phyloP scores from a whole-genome alignment of 2,113 vertebrate species.

The Siphamia tubifer region DNA sequence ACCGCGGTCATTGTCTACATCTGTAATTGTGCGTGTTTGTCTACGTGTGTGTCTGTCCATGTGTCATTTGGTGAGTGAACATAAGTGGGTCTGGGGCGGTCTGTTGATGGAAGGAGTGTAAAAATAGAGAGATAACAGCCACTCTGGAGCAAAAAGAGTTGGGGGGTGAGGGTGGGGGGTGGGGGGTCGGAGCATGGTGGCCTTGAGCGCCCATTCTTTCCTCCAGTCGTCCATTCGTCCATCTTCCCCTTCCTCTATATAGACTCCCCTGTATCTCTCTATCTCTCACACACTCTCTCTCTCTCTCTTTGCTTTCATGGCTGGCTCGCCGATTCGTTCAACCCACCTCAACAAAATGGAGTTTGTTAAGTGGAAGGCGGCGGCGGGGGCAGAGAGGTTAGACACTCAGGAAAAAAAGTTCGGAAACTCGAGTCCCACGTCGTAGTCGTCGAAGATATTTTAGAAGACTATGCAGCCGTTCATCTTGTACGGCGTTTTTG shows the following conservation, averaged over 20 bases:
- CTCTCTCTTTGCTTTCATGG: background rate
- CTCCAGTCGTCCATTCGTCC: constrained; percentile 51
- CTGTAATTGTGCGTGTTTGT: constrained; percentile 53
- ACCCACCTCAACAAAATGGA: constrained; percentile 63
- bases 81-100: constrained; percentile 77
- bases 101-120: constrained; percentile 77
- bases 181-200: constrained; percentile 49
- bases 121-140: constrained; percentile 80
- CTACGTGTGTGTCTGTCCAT: constrained; percentile 27
- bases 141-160: constrained; percentile 64
- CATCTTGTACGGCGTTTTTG: too few species aligned
- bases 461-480: too few species aligned
- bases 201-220: constrained; percentile 69
- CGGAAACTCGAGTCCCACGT: background rate
- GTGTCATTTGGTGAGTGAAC: constrained; percentile 79
- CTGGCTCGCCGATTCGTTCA: constrained; percentile 38
- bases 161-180: constrained; percentile 21
- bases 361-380: constrained; percentile 53
- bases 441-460: too few species aligned
- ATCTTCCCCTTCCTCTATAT: constrained; percentile 16
- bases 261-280: background rate
- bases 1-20: constrained; percentile 43
- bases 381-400: background rate
- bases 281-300: background rate
- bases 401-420: background rate